These are phyloP conservation scores for Hypotaenidia okinawae DNA, from an alignment of 2,797 vertebrate genomes.

Conservation along the genomic window DNA sequence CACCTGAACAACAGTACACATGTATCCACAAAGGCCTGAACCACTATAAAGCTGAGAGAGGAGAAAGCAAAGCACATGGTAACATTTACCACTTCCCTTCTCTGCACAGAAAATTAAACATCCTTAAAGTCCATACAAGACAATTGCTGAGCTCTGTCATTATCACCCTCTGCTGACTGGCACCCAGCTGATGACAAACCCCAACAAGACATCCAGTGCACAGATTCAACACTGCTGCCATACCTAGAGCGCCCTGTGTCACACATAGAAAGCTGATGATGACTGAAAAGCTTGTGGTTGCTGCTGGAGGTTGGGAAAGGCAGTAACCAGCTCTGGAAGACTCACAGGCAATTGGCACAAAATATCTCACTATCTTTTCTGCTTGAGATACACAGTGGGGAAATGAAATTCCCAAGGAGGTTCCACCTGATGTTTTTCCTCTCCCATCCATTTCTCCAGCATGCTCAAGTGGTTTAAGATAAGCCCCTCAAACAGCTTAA, in stretches of 20 bases:
- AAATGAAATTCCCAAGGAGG: conserved; percentile 11
- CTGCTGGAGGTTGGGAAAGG: not conserved
- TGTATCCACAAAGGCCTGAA: not conserved
- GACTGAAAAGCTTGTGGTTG: not conserved
- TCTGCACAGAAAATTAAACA: not conserved
- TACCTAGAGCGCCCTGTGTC: not conserved
- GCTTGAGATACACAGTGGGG: not conserved
- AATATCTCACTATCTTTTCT: not conserved
- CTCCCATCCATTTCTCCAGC: not conserved
- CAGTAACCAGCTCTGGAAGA: not conserved
- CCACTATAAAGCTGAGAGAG: not conserved
- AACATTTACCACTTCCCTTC: not conserved
- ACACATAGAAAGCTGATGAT: not conserved
- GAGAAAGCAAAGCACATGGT: not conserved
- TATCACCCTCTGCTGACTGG: not conserved
- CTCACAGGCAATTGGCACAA: not conserved
- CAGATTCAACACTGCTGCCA: not conserved
- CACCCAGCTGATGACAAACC: not conserved
- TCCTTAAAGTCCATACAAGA: not conserved
- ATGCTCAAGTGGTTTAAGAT: conserved; percentile 26
- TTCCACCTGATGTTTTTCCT: not conserved
- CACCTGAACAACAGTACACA: not conserved
- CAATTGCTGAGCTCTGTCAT: not conserved
- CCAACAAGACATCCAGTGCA: rapidly evolving
- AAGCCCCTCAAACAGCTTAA: conserved; percentile 23